Evolutionary conservation across 2,888 invertebrate genomes (phyloP), one percentile per base, ranked within the genome.

Genomic region (Plutella xylostella): DNA sequence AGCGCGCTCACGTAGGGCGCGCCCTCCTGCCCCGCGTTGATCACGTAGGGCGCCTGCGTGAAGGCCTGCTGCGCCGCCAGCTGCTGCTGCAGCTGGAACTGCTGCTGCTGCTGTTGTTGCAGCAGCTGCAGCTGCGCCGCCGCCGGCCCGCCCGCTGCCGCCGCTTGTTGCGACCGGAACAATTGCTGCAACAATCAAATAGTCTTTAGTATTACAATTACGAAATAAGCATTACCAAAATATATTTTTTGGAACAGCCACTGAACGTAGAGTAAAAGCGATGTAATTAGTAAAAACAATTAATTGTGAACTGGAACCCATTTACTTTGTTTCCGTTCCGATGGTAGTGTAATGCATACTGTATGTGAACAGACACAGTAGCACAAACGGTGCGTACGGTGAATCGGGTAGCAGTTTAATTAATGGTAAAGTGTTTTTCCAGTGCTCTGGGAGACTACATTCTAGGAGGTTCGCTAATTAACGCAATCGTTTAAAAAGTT

Each of bases 131-230:
- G 89, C 82, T 85, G 91, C 62, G 85, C 92, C 75, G 89, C 77
- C 76, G 91, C 84, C 72, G 89, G 82, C 64, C 88, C 76, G 51
- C 83, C 75, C 69, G 88, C 79, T 69, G 92, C 80, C 77, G 88
- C 86, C 63, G 91, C 89, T 65, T 90, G 92, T 74, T 94, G 94
- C 73, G 93, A 93, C 70, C 94, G 90, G 83, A 94, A 94, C 63
- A 95, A 80, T 91, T 94, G 93, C 94, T 94, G 86, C 20, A 89
- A 89, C 69, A 74, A 79, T 52, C 42, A 44, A 51, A 54, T 49
- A 39, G 33, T n/a, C n/a, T n/a, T n/a, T n/a, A n/a, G n/a, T n/a
- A n/a, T n/a, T n/a, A n/a, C n/a, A n/a, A n/a, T n/a, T n/a, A n/a
- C n/a, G n/a, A n/a, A n/a, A n/a, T n/a, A n/a, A n/a, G n/a, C n/a